Evolutionary conservation across 2,888 invertebrate genomes (phyloP).

Genomic region (Ormyrus labotus): DNA sequence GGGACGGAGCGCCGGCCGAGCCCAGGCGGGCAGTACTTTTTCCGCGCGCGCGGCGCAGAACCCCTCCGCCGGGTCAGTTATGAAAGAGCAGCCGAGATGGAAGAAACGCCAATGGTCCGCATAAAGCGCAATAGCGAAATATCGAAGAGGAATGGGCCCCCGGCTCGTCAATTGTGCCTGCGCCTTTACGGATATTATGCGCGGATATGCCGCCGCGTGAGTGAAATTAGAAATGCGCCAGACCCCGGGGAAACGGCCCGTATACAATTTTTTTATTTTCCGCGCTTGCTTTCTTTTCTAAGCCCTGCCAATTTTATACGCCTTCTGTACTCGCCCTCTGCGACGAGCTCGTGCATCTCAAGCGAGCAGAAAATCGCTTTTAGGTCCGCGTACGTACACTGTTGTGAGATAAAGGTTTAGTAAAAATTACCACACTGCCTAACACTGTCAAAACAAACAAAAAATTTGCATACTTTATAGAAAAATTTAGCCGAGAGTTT

Average conservation of each 20-base stretch:
- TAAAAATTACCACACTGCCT: no score
- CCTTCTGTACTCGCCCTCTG: no score
- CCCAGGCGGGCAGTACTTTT: constrained; percentile 20
- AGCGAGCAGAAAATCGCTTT: no score
- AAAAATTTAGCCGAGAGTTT: no score
- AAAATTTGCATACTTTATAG: no score
- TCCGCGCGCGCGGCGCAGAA: neutral
- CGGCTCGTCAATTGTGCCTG: neutral
- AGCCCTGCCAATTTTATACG: neutral
- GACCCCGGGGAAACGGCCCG: no score
- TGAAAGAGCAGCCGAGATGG: constrained; percentile 28
- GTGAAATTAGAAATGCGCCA: neutral
- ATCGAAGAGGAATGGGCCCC: constrained; percentile 52
- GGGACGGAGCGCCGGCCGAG: neutral
- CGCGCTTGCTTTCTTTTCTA: neutral
- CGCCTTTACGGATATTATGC: neutral
- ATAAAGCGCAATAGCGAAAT: constrained; percentile 28
- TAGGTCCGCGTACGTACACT: no score
- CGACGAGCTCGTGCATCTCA: no score
- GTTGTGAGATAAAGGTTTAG: no score
- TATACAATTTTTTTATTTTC: neutral
- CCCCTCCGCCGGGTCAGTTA: constrained; percentile 18
- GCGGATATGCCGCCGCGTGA: neutral
- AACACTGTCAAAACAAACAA: no score
- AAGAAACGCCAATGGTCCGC: constrained; percentile 17